Evolutionary conservation across 2,888 invertebrate species (phyloP).

Genomic region (Oegoconia quadripuncta): DNA sequence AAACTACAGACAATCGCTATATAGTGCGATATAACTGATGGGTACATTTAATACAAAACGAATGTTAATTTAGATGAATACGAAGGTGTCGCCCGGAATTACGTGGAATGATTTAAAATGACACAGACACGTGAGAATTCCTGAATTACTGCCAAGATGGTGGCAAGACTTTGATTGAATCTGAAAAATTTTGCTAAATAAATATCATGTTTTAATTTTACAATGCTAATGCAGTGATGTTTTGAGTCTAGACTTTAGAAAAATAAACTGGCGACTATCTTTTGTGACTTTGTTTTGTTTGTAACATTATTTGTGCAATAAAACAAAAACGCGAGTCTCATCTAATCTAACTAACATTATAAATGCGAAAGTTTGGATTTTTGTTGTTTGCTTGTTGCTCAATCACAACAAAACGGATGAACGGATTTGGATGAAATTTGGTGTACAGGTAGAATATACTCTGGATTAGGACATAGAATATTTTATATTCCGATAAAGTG

Average conservation of each 20-base stretch:
- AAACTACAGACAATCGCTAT: neutral
- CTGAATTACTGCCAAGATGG: slow-evolving; percentile 40
- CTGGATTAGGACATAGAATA: no score
- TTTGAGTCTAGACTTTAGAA: neutral
- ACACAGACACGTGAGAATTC: slow-evolving; percentile 27
- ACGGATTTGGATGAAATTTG: no score
- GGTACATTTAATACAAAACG: slow-evolving; percentile 6
- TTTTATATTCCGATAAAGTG: no score
- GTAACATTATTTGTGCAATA: no score
- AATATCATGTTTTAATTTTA: slow-evolving; percentile 25
- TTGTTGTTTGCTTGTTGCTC: no score
- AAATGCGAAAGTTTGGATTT: no score
- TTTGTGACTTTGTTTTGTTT: no score
- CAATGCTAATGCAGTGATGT: neutral
- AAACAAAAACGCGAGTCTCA: no score
- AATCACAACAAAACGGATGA: no score
- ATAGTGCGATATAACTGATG: slow-evolving; percentile 12
- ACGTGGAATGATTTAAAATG: slow-evolving; percentile 24
- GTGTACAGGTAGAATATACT: no score
- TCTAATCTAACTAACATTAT: no score
- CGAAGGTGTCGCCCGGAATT: slow-evolving; percentile 21
- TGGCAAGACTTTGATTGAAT: slow-evolving; percentile 25
- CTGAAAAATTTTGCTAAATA: slow-evolving; percentile 5
- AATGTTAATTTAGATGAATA: slow-evolving; percentile 13
- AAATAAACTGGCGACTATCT: no score